A percentile compares a stretch with the other conserved stretches of the same genome.
Evolutionary conservation across 2,888 invertebrate genomes (phyloP).

Genomic region (Teinopalpus imperialis): DNA sequence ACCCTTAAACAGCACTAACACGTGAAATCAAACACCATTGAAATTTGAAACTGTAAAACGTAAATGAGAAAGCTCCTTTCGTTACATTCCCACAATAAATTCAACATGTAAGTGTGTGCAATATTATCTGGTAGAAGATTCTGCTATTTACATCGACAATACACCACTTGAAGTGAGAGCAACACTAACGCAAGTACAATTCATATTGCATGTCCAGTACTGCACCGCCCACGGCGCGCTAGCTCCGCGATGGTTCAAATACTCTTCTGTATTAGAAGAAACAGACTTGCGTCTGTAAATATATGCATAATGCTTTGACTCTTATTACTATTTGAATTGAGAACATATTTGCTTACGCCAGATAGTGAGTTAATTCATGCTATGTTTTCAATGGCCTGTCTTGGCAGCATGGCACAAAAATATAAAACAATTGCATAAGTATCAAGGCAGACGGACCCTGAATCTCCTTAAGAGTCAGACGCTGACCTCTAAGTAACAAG

Average conservation of each 20-base stretch:
- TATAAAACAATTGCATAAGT: slow-evolving; percentile 74
- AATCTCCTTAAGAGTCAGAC: slow-evolving; percentile 47
- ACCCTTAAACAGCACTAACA: slow-evolving; percentile 34
- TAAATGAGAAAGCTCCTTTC: slow-evolving; percentile 37
- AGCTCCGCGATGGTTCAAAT: slow-evolving; percentile 48
- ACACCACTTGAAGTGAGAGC: slow-evolving; percentile 37
- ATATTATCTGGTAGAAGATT: slow-evolving; percentile 48
- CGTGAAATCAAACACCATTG: slow-evolving; percentile 31
- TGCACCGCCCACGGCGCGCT: slow-evolving; percentile 70
- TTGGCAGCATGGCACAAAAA: slow-evolving; percentile 53
- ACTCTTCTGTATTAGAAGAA: slow-evolving; percentile 32
- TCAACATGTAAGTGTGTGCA: slow-evolving; percentile 42
- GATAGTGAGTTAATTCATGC: slow-evolving; percentile 13
- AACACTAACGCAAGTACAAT: slow-evolving; percentile 56
- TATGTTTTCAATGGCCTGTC: slow-evolving; percentile 4
- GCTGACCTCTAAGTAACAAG: slow-evolving; percentile 45
- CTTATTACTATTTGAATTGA: background rate
- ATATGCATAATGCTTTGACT: slow-evolving; percentile 23
- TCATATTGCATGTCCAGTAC: slow-evolving; percentile 73
- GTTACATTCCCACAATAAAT: slow-evolving; percentile 47
- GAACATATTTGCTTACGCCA: background rate
- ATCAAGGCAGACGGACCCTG: slow-evolving; percentile 56
- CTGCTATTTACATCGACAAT: slow-evolving; percentile 52
- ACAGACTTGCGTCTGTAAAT: slow-evolving; percentile 26
- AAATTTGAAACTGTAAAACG: slow-evolving; percentile 26